These are phyloP conservation scores for Lucifuga dentata DNA, from an alignment of 2,113 vertebrate species.

Conservation along the genomic window DNA sequence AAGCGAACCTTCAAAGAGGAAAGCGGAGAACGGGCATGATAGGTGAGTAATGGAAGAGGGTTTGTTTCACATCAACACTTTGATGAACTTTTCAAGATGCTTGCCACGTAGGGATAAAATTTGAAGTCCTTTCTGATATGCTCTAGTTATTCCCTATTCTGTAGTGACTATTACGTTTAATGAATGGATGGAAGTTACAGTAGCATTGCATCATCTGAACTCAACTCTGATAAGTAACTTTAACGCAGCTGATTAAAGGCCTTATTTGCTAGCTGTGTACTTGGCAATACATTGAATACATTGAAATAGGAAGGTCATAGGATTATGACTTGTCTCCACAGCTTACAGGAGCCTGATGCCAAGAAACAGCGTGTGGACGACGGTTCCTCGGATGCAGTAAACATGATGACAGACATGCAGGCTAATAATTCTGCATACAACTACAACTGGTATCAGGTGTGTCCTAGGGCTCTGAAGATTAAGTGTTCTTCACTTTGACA, in stretches of 20 bases:
- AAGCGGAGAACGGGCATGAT: conserved; percentile 93
- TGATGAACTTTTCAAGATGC: background rate
- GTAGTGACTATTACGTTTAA: too few relatives aligned
- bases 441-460: conserved; percentile 98
- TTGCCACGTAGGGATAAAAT: background rate
- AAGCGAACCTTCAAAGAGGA: conserved; percentile 90
- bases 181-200: too few relatives aligned
- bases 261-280: too few relatives aligned
- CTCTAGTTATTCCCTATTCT: too few relatives aligned
- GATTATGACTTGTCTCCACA: conserved; percentile 27
- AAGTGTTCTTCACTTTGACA: background rate
- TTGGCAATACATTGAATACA: too few relatives aligned
- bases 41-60: conserved; percentile 28
- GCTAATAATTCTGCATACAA: conserved; percentile 92
- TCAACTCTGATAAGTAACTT: too few relatives aligned
- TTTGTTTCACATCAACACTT: conserved; percentile 21
- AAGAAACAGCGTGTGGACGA: conserved; percentile 93
- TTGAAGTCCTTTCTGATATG: too few relatives aligned
- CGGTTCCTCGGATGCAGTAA: conserved; percentile 70
- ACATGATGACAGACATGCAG: conserved; percentile 87
- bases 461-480: conserved; percentile 19
- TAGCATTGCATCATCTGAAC: too few relatives aligned
- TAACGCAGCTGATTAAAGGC: too few relatives aligned
- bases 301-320: too few relatives aligned
- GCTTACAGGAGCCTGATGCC: conserved; percentile 88